phyloP scores from a whole-genome alignment of 2,888 invertebrate species.

The Xestia sexstrigata region DNA sequence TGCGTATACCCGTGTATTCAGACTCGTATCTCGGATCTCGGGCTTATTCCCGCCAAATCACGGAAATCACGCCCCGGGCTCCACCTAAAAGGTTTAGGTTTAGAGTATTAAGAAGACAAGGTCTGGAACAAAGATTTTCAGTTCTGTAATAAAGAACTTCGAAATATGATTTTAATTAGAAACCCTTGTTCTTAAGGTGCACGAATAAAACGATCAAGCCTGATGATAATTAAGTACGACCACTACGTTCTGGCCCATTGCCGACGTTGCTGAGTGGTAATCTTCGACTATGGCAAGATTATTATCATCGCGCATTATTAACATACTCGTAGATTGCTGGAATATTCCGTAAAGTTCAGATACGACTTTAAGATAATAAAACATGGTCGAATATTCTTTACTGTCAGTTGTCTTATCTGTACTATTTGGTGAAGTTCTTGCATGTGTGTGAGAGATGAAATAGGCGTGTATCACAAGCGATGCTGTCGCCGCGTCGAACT shows the following conservation, averaged over 20 bases:
- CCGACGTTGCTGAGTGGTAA: background rate
- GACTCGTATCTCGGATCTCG: conserved; percentile 46
- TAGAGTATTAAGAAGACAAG: conserved; percentile 20
- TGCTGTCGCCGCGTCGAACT: background rate
- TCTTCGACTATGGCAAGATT: background rate
- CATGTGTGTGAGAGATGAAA: background rate
- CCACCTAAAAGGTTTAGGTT: conserved; percentile 40
- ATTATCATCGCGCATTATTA: background rate
- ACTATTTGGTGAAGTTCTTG: background rate
- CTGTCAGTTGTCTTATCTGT: background rate
- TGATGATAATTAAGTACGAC: background rate
- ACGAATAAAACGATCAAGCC: background rate
- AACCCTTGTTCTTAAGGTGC: background rate
- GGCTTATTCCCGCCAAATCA: conserved; percentile 54
- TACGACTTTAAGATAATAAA: background rate
- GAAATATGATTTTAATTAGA: background rate
- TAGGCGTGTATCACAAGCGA: conserved; percentile 1
- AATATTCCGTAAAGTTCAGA: background rate
- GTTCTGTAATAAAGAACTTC: background rate
- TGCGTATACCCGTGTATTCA: conserved; percentile 1
- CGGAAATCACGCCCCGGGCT: conserved; percentile 54
- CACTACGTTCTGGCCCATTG: background rate
- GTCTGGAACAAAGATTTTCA: background rate
- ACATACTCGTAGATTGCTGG: background rate
- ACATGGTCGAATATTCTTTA: background rate